Base-by-base conservation (phyloP, 2,113 vertebrate genomes). In the Pionites leucogaster region DNA sequence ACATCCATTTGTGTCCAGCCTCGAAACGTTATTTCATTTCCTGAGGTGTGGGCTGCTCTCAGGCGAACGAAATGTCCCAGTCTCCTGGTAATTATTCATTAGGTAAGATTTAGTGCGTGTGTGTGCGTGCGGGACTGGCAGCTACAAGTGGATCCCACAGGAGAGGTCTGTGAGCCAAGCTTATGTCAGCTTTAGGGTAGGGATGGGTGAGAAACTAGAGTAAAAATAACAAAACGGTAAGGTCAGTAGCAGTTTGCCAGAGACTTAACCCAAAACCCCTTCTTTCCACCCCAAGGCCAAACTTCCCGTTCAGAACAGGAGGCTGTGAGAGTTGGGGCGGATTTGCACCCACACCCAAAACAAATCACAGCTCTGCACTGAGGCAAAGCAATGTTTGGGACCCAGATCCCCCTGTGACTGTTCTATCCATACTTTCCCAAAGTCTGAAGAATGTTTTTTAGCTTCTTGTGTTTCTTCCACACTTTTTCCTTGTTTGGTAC, bases 1-100 rank as follows among this genome's bases (percentile, higher is more conserved):
- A 57, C 57, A 82, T 87, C 77, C 57, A 31, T 82, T 87, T 89
- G 44, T 52, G 81, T 89, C 74, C 83, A 85, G 67, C 83, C 83
- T 95, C 4, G 0, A 89, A 92, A 93, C 0, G 0, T 89, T 91
- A 85, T 95, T 93, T 94, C 46, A 10, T 93, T 93, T 93, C 95
- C 94, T 87, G 88, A 89, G 91, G 93, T 89, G 37, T 87, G 47
- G 82, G 63, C 63, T 96, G 62, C 93, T 96, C 86, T 91, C 96
- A 85, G 81, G 46, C 5, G 0, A 82, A 84, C 85, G 53, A 94
- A 91, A 74, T 29, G 57, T 71, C 81, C 88, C 70, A 63, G 88
- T 82, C 62, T 53, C 78, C 44, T 63, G 53, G 25, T 86, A 95
- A 96, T 96, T 96, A 92, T 31, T 82, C 72, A 82, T 96, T 96